Base-by-base conservation (phyloP, 2,888 invertebrate genomes). In the Chloroclystis v-ata region DNA sequence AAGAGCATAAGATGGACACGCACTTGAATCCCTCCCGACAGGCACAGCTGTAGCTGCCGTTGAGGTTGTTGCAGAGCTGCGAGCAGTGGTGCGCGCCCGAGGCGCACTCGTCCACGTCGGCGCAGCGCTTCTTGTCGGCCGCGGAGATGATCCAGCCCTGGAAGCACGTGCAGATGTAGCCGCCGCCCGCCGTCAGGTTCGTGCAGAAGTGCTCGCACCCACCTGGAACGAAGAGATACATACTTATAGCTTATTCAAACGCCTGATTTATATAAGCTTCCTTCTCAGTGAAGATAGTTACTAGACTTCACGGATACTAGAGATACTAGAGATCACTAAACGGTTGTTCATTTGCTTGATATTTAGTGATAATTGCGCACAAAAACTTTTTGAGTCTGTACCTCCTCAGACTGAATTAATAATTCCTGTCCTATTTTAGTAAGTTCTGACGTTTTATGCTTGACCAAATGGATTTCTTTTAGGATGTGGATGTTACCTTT, bases 181-280 rank as follows among this genome's bases (percentile, higher is more conserved):
- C 97, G 50, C 72, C 72, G 25, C 62, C 61, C 0, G 63, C 47
- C 0, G 94, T 93, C 20, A 98, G 85, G 73, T 96, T 95, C 52
- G 94, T 94, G 72, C 98, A 98, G 67, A 93, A 93, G 69, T 98
- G 97, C 70, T 97, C 94, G 78, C 98, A 98, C 0, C 97, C 97
- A 9, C 98, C 97, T 75, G 89, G 71, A 35, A 35, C 1, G n/a
- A 28, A 6, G 3, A 8, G 5, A 26, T 4, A 4, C 5, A 20
- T 20, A 20, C n/a, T 20, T 20, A 5, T 20, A 20, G 2, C 5
- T 20, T 20, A 20, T 20, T 20, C 2, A 2, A 8, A 9, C 26
- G 26, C 26, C n/a, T n/a, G n/a, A n/a, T n/a, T n/a, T n/a, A n/a
- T n/a, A n/a, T n/a, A n/a, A n/a, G n/a, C n/a, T n/a, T n/a, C n/a